Percentiles rank a stretch among this genome's conserved stretches.
Evolutionary conservation across 1,140 invertebrate species (phyloP).

Genomic region (Batillaria attramentaria): DNA sequence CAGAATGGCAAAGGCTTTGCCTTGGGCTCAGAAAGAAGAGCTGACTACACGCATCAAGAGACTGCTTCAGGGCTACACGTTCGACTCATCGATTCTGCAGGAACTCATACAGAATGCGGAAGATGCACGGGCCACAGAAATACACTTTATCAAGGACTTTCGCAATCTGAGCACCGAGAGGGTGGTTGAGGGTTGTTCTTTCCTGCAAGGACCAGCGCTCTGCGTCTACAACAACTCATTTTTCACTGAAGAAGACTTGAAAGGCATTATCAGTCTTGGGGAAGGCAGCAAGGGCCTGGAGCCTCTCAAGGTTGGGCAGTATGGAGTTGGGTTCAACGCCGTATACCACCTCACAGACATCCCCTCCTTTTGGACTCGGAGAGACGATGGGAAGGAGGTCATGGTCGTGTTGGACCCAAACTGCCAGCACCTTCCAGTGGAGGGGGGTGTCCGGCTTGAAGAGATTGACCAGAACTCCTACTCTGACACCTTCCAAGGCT

Average conservation of each 20-base stretch:
- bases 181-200: slow-evolving; percentile 33
- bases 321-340: slow-evolving; percentile 67
- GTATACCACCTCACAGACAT: slow-evolving; percentile 67
- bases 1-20: slow-evolving; percentile 28
- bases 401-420: slow-evolving; percentile 68
- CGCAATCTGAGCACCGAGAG: slow-evolving; percentile 35
- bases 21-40: slow-evolving; percentile 63
- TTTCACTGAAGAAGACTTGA: slow-evolving; percentile 62
- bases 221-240: slow-evolving; percentile 63
- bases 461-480: slow-evolving; percentile 39
- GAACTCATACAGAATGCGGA: slow-evolving; percentile 72
- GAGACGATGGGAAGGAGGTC: slow-evolving; percentile 47
- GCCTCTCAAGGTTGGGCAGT: slow-evolving; percentile 59
- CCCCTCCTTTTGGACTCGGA: slow-evolving; percentile 62
- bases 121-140: slow-evolving; percentile 65
- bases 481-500: slow-evolving; percentile 55
- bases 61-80: slow-evolving; percentile 61
- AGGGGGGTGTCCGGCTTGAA: slow-evolving; percentile 53
- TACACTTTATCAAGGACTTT: slow-evolving; percentile 63
- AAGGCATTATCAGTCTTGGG: slow-evolving; percentile 63
- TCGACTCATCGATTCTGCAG: slow-evolving; percentile 57
- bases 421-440: slow-evolving; percentile 66
- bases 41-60: slow-evolving; percentile 58
- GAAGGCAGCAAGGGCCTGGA: slow-evolving; percentile 57
- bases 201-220: slow-evolving; percentile 63